A percentile compares a stretch with the other conserved stretches of the same genome.
phyloP scores from a whole-genome alignment of 2,888 invertebrate genomes.

The Nyleta sp. region DNA sequence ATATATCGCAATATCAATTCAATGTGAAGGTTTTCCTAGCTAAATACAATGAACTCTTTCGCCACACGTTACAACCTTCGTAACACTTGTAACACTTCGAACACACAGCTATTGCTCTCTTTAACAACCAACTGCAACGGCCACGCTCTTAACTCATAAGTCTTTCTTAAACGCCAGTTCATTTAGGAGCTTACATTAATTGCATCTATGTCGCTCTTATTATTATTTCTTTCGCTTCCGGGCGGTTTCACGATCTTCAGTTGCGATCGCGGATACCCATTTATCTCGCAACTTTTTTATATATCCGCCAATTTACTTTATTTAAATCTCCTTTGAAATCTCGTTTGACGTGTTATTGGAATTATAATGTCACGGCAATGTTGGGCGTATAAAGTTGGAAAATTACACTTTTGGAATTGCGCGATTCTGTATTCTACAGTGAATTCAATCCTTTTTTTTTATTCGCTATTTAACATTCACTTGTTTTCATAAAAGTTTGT shows the following conservation, averaged over 20 bases:
- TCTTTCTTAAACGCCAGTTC: constrained; percentile 56
- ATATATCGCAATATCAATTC: constrained; percentile 28
- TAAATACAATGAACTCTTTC: constrained; percentile 62
- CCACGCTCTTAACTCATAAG: constrained; percentile 74
- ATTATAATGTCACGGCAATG: background rate
- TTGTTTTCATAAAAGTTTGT: too few relatives aligned
- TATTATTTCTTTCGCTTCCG: constrained; percentile 50
- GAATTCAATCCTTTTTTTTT: too few relatives aligned
- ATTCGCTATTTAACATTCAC: too few relatives aligned
- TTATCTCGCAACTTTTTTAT: constrained; percentile 29
- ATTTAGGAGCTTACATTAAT: constrained; percentile 49
- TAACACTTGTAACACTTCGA: constrained; percentile 60
- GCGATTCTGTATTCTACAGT: too few relatives aligned
- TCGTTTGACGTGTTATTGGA: background rate
- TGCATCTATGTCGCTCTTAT: constrained; percentile 41
- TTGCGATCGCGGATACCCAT: constrained; percentile 19
- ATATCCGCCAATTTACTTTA: constrained; percentile 25
- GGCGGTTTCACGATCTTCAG: constrained; percentile 21
- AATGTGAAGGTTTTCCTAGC: constrained; percentile 45
- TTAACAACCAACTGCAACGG: constrained; percentile 80
- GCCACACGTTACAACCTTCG: constrained; percentile 56
- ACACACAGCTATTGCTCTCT: constrained; percentile 72
- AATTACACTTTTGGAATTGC: too few relatives aligned
- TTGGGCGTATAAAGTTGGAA: background rate
- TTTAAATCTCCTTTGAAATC: background rate